Evolutionary conservation across 2,797 vertebrate genomes (phyloP), one percentile per base, ranked within the genome.

Genomic region (Capromys pilorides): DNA sequence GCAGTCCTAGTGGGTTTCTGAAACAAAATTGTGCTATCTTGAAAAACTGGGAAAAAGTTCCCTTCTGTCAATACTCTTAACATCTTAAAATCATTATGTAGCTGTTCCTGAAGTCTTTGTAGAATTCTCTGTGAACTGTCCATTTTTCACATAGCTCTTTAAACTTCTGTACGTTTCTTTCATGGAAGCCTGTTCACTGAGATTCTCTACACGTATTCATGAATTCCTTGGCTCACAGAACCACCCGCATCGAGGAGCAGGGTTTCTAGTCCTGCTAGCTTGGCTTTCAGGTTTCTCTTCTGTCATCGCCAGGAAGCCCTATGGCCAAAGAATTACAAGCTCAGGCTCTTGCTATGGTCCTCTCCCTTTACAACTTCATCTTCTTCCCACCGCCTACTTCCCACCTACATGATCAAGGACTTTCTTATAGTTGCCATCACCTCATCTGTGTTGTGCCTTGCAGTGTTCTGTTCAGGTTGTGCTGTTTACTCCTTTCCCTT

Each of bases 1-100:
- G 39, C 9, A 86, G 54, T 79, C 31, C 69, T 88, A 18, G 36
- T 16, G 62, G 62, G 26, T 66, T 94, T 83, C 57, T 39, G 33
- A 95, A 82, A 94, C 45, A 93, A 71, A 79, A 49, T 78, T 91
- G 51, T 24, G 11, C 41, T 92, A 57, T 33, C 39, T 88, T 92
- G 39, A 86, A 82, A 90, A 88, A 57, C 71, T 19, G 2, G 39
- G 33, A 31, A 79, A 26, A 4, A 39, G 28, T 86, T 94, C 71
- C 39, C 26, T 88, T 54, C 83, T 62, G 39, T 57, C 51, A 36
- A 49, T 67, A 75, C 33, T 67, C 64, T 61, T 59, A 14, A 96
- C 11, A 87, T 80, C 19, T 54, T 69, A 81, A 85, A 94, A 88
- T 77, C 51, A 69, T 14, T 81, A 36, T 26, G 51, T 54, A 36